Base-by-base conservation (phyloP, 1,140 invertebrate genomes). In the Drosophila kikkawai region DNA sequence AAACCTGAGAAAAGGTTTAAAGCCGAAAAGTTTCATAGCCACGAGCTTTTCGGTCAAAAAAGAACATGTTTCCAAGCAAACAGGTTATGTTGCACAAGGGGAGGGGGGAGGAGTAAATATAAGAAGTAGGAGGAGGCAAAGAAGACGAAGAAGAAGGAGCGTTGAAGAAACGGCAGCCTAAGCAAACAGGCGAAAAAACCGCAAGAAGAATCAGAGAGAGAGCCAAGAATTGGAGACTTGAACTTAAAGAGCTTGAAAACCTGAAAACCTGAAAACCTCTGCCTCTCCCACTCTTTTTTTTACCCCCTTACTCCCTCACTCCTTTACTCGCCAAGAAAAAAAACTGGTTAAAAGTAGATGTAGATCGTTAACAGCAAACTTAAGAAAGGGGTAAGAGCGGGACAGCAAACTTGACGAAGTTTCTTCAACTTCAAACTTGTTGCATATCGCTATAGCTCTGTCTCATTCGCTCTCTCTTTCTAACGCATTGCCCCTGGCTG, bases 301-400 rank as follows among this genome's bases (percentile, higher is more conserved):
- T 55, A 1, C 32, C 32, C 8, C 8, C 12, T 7, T 2, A 17
- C 45, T 26, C 45, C 45, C 19, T 4, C 34, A n/a, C 7, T 4
- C 19, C n/a, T 15, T 3, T 12, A 7, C 1, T 15, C 3, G 4
- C 3, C 13, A 9, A 5, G 0, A 13, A 34, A 67, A 26, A 42
- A 84, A 87, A 87, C 84, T 81, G 84, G 84, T 88, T 87, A 88
- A 87, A 88, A 75, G 84, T 87, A 75, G 84, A 87, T 71, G 84
- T 87, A 75, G 84, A 87, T 71, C 84, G 86, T 60, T 65, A 63
- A 81, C 56, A 55, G 82, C 65, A 47, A 69, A 44, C 71, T 58
- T 9, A 41, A 69, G 11, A 37, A 69, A 39, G 60, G 66, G 45
- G 50, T n/a, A 39, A 41, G 50, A 17, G 66, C 57, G 22, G 37